These are phyloP conservation scores for Cotesia glomerata DNA, from an alignment of 1,140 invertebrate species.

Conservation along the genomic window DNA sequence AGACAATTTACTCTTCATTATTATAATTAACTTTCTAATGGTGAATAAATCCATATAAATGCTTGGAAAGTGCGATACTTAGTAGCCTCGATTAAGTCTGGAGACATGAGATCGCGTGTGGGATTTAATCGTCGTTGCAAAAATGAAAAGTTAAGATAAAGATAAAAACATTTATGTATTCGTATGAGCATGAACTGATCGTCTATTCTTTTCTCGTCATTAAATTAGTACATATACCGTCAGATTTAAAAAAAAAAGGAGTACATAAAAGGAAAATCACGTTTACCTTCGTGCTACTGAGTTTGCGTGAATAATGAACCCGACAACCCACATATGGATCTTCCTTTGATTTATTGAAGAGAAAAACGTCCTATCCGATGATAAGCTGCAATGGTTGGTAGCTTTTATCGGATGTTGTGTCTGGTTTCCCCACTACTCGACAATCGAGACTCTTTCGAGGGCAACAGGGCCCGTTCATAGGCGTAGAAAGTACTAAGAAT, in stretches of 20 bases:
- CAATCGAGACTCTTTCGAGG: constrained; percentile 1
- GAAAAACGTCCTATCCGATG: constrained; percentile 3
- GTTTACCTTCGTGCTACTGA: neutral
- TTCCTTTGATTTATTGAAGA: neutral
- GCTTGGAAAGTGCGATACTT: neutral
- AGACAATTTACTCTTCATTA: neutral
- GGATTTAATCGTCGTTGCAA: neutral
- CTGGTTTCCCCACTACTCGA: constrained; percentile 7
- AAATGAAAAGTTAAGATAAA: neutral
- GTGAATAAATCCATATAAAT: neutral
- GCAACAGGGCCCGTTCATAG: constrained; percentile 22
- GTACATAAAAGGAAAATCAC: neutral
- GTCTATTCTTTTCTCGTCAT: neutral
- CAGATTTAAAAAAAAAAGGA: neutral
- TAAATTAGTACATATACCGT: neutral
- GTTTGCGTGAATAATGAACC: neutral
- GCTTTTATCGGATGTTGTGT: constrained; percentile 36
- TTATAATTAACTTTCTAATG: constrained; percentile 17
- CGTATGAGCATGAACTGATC: neutral
- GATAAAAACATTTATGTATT: too few relatives aligned
- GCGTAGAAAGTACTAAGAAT: neutral
- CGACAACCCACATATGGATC: neutral
- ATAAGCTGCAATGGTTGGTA: constrained; percentile 20
- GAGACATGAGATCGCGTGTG: neutral
- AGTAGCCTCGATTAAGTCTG: neutral